These are phyloP conservation scores for Chymomyza fuscimana DNA, from an alignment of 2,888 invertebrate genomes.

Conservation along the genomic window DNA sequence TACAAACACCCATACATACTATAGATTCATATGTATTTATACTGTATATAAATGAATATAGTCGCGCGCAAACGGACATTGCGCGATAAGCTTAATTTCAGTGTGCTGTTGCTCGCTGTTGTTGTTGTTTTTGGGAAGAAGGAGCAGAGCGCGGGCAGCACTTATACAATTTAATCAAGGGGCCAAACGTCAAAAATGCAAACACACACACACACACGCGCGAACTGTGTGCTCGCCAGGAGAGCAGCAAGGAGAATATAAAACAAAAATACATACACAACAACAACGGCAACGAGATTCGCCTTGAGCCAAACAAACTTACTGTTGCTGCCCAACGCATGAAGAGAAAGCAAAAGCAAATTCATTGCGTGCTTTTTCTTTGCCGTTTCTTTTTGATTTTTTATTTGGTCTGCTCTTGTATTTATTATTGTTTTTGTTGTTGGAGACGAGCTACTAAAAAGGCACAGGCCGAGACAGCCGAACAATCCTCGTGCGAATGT, in stretches of 20 bases:
- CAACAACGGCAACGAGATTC: constrained; percentile 34
- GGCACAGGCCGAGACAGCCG: constrained; percentile 4
- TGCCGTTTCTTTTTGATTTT: constrained; percentile 1
- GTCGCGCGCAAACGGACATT: constrained; percentile 38
- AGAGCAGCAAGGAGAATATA: constrained; percentile 67
- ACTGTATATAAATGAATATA: constrained; percentile 7
- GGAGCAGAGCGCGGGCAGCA: constrained; percentile 27
- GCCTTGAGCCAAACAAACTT: constrained; percentile 34
- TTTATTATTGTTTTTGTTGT: constrained; percentile 14
- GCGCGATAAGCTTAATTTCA: constrained; percentile 73
- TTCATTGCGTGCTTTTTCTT: constrained; percentile 43
- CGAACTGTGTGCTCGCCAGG: constrained; percentile 45
- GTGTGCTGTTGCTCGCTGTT: constrained; percentile 45
- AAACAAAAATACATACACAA: constrained; percentile 41
- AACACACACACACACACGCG: constrained; percentile 27
- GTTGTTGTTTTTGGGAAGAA: constrained; percentile 30
- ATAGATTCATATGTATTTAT: constrained; percentile 15
- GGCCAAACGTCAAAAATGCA: constrained; percentile 52
- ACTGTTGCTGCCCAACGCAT: constrained; percentile 34
- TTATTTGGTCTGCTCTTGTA: constrained; percentile 13
- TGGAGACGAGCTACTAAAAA: constrained; percentile 10
- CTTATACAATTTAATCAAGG: constrained; percentile 61
- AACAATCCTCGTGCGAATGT: constrained; percentile 24
- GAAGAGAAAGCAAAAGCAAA: constrained; percentile 62
- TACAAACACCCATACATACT: constrained; percentile 8